Evolutionary conservation across 2,113 vertebrate species (phyloP).

Genomic region (Pelmatolapia mariae): DNA sequence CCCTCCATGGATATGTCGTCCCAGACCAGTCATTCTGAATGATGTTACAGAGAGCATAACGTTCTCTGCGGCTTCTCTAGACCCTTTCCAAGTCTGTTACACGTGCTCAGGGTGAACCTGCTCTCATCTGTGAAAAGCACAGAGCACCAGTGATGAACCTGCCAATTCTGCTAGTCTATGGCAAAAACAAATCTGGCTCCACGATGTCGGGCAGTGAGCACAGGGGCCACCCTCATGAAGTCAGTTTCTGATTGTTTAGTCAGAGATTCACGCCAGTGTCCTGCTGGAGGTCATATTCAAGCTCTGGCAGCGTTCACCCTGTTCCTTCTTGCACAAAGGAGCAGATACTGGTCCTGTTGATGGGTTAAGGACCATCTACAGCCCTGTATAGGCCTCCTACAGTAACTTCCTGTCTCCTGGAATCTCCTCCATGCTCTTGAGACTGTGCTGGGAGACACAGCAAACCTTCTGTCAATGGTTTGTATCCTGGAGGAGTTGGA

Average conservation of each 20-base stretch:
- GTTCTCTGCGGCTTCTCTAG: not conserved
- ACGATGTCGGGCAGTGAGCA: not conserved
- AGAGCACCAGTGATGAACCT: accelerated
- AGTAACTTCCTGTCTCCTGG: not conserved
- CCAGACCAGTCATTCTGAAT: not conserved
- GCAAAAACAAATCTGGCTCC: not conserved
- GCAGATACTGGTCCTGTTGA: not conserved
- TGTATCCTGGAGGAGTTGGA: accelerated
- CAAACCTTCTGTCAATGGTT: accelerated
- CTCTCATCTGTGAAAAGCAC: not conserved
- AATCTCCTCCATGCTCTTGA: not conserved
- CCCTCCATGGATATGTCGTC: not conserved
- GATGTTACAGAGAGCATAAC: not conserved
- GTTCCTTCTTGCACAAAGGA: not conserved
- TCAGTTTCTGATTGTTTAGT: not conserved
- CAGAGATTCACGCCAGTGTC: not conserved
- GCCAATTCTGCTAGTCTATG: not conserved
- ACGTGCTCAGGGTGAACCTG: not conserved
- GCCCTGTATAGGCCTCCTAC: not conserved
- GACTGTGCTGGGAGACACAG: accelerated
- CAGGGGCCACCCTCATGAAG: not conserved
- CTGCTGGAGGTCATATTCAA: not conserved
- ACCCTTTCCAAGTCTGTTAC: not conserved
- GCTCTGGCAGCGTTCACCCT: accelerated
- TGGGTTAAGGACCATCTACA: not conserved